Evolutionary conservation across 2,888 invertebrate genomes (phyloP), one percentile per base, ranked within the genome.

Genomic region (Hypomecis atomaria): DNA sequence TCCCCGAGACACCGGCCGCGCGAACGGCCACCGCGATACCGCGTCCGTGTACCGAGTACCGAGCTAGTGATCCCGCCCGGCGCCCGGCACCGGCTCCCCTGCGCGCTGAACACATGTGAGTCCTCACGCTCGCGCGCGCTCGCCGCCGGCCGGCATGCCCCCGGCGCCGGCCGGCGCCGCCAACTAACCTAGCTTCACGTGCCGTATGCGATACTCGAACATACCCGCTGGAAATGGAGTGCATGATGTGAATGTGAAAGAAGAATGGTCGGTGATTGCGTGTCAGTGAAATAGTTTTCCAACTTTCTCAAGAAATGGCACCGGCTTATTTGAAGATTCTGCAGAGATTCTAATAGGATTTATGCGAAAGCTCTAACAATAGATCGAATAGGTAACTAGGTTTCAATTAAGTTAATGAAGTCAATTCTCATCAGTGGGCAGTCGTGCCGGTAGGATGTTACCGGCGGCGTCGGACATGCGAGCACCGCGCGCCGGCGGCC

Each of bases 1-100:
- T 92, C 90, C 91, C 87, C 89, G 88, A 90, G 89, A 90, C 91
- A 89, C 88, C 91, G 92, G 90, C 92, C 90, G 87, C 81, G 90
- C 82, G 92, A 89, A 86, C 92, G 91, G 91, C 91, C 90, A 89
- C 80, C 89, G 90, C 88, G 87, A 86, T 73, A 78, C 72, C 78
- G 76, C 71, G 71, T 71, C 75, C 74, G 77, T 77, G 48, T 50
- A 42, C 54, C 10, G 23, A 56, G 47, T 45, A 44, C 59, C 56
- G 52, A 45, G 56, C 76, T 83, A 78, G 84, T 85, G 83, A 75
- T 77, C 75, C 78, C 81, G 71, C 82, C 48, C 81, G 82, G 49
- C 48, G 54, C 48, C 56, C 56, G 56, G 45, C 56, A 37, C 82
- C 50, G 80, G 83, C 47, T 79, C 37, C 83, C 83, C 84, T 81